These are phyloP conservation scores for Lethocerus indicus DNA, from an alignment of 1,140 invertebrate species.

Conservation along the genomic window DNA sequence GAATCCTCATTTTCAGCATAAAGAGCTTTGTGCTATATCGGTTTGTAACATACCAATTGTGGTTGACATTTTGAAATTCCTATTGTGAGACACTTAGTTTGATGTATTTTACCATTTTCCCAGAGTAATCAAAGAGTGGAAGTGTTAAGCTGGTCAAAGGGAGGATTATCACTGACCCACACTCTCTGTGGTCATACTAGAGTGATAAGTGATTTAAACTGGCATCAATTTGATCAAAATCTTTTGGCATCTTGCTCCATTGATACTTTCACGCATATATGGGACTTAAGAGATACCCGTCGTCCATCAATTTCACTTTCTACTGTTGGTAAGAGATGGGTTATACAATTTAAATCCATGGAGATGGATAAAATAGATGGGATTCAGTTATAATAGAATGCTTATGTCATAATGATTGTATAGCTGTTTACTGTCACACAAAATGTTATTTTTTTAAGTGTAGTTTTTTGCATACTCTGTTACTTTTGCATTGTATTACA, in stretches of 20 bases:
- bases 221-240: slow-evolving; percentile 79
- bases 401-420: neutral
- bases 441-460: too few species aligned
- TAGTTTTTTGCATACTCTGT: too few species aligned
- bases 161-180: slow-evolving; percentile 46
- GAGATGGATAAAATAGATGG: slow-evolving; percentile 7
- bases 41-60: slow-evolving; percentile 31
- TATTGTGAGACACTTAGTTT: slow-evolving; percentile 8
- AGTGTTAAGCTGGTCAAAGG: slow-evolving; percentile 53
- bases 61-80: neutral
- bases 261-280: slow-evolving; percentile 83
- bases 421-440: too few species aligned
- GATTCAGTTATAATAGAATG: slow-evolving; percentile 3
- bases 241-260: slow-evolving; percentile 82
- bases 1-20: slow-evolving; percentile 62
- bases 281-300: slow-evolving; percentile 75
- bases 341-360: slow-evolving; percentile 4
- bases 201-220: slow-evolving; percentile 83
- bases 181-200: slow-evolving; percentile 72
- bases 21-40: slow-evolving; percentile 73
- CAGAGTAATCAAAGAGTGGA: slow-evolving; percentile 73
- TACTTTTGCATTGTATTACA: too few species aligned
- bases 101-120: slow-evolving; percentile 17
- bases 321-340: slow-evolving; percentile 52
- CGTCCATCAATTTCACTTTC: slow-evolving; percentile 65